These are phyloP conservation scores for Emydura subglobosa DNA, from an alignment of 2,113 vertebrate genomes.

Conservation along the genomic window DNA sequence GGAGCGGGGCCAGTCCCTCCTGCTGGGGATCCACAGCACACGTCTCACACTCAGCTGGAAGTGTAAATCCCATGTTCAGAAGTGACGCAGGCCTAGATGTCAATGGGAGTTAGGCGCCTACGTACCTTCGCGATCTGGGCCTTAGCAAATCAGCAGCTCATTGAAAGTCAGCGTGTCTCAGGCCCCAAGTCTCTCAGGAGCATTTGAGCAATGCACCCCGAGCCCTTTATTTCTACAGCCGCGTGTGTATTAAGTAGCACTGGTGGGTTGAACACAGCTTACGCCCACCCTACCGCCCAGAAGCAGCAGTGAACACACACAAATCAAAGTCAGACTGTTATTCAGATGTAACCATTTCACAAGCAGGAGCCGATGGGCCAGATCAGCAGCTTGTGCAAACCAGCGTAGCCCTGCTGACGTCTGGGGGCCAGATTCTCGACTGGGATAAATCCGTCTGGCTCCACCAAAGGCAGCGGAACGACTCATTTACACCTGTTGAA, in stretches of 20 bases:
- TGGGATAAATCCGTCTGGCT: not conserved
- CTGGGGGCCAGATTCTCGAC: not conserved
- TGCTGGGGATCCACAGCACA: accelerated
- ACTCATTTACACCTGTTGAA: not conserved
- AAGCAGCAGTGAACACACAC: not conserved
- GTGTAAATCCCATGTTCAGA: not conserved
- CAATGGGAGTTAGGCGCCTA: not conserved
- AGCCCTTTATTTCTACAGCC: not conserved
- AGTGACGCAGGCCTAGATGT: too few relatives aligned
- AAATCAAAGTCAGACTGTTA: not conserved
- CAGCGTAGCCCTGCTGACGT: not conserved
- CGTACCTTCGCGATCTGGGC: not conserved
- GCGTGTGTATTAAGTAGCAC: not conserved
- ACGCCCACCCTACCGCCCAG: not conserved
- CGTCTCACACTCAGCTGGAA: not conserved
- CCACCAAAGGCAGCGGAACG: not conserved
- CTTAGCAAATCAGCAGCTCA: accelerated
- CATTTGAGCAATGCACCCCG: not conserved
- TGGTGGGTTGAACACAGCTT: not conserved
- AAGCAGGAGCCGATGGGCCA: not conserved
- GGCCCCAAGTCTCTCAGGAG: not conserved
- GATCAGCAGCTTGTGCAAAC: not conserved
- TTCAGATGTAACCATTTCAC: not conserved
- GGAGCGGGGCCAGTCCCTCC: accelerated
- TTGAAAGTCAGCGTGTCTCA: accelerated